These are phyloP conservation scores for Mesorhabditis spiculigera DNA, from an alignment of 2,888 invertebrate genomes.

Conservation along the genomic window DNA sequence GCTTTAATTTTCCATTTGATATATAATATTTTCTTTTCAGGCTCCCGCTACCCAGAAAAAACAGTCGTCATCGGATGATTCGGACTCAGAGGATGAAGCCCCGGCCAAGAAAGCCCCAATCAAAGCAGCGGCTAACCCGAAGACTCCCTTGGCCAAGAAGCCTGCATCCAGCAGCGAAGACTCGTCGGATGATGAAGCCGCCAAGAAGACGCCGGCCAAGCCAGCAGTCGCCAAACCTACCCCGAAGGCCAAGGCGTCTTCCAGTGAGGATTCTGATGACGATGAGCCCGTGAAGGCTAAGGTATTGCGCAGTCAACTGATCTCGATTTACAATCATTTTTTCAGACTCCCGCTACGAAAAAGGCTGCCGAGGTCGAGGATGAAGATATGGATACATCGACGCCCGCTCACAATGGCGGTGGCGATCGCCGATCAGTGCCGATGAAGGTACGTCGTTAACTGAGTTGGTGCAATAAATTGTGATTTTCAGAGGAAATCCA, in stretches of 20 bases:
- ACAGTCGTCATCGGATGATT: slow-evolving; percentile 10
- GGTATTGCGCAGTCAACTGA: no score
- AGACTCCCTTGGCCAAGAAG: slow-evolving; percentile 13
- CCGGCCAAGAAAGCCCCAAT: slow-evolving; percentile 1
- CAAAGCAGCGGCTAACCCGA: slow-evolving; percentile 14
- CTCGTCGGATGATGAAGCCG: slow-evolving; percentile 23
- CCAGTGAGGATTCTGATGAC: no score
- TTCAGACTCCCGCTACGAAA: no score
- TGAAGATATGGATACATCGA: no score
- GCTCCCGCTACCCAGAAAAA: slow-evolving; percentile 8
- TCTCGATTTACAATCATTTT: background rate
- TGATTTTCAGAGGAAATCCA: slow-evolving; percentile 18
- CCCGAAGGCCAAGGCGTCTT: slow-evolving; percentile 16
- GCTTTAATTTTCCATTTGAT: no score
- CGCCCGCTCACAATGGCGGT: no score
- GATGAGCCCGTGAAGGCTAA: no score
- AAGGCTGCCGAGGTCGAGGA: no score
- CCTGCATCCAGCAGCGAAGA: slow-evolving; percentile 11
- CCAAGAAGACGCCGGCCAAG: slow-evolving; percentile 20
- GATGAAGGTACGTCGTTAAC: background rate
- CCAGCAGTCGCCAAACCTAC: slow-evolving; percentile 19
- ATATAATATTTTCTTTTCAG: no score
- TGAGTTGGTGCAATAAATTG: slow-evolving; percentile 9
- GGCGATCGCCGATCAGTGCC: no score
- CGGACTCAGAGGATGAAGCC: slow-evolving; percentile 15